phyloP scores from a whole-genome alignment of 2,888 invertebrate species.

The Rotaria magnacalcarata region DNA sequence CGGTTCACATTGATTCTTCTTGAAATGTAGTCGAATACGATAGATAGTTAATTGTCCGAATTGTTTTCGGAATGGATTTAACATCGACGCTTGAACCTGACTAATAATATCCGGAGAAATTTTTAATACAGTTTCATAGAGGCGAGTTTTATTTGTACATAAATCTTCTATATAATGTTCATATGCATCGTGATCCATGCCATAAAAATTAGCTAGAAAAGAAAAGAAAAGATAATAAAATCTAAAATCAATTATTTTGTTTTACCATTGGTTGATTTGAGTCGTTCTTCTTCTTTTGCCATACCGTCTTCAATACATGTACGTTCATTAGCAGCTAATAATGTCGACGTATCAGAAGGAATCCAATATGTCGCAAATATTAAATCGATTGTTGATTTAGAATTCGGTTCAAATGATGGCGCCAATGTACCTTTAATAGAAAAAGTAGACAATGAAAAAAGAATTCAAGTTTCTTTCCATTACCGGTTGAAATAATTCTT shows the following conservation, averaged over 20 bases:
- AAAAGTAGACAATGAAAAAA: neutral
- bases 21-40: conserved; percentile 50
- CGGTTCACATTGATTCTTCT: neutral
- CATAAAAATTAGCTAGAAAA: conserved; percentile 57
- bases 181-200: conserved; percentile 60
- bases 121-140: neutral
- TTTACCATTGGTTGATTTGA: conserved; percentile 55
- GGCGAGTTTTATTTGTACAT: conserved; percentile 53
- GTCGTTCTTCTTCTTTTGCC: conserved; percentile 56
- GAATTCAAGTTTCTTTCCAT: neutral
- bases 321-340: conserved; percentile 65
- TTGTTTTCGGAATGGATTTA: conserved; percentile 61
- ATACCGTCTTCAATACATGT: conserved; percentile 66
- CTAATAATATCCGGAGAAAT: neutral
- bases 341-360: conserved; percentile 64
- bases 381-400: conserved; percentile 60
- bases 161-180: conserved; percentile 58
- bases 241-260: conserved; percentile 23
- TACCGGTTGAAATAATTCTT: conserved; percentile 59
- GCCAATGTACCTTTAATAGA: neutral
- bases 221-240: neutral
- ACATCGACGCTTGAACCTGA: conserved; percentile 47
- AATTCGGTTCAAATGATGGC: neutral
- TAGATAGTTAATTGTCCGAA: conserved; percentile 71
- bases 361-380: conserved; percentile 73